phyloP scores from a whole-genome alignment of 2,888 invertebrate species.

The Chloroclystis v-ata region DNA sequence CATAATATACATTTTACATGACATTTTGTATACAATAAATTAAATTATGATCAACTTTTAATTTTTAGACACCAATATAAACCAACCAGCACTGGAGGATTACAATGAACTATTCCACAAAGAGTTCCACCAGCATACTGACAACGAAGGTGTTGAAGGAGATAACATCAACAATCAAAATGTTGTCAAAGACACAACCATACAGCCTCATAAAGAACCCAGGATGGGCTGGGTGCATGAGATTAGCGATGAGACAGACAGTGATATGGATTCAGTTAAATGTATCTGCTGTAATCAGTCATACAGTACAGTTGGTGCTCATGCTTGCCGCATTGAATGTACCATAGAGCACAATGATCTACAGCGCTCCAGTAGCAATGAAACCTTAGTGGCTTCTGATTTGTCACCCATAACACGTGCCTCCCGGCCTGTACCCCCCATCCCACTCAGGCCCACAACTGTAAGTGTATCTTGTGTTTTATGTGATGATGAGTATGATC shows the following conservation, averaged over 20 bases:
- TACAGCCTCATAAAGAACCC: conserved; percentile 29
- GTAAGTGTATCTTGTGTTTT: conserved; percentile 63
- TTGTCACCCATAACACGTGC: conserved; percentile 36
- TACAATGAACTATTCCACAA: conserved; percentile 60
- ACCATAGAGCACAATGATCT: conserved; percentile 63
- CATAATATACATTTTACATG: too few relatives aligned
- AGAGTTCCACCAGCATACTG: conserved; percentile 64
- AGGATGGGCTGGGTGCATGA: conserved; percentile 38
- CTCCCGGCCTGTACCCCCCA: conserved; percentile 33
- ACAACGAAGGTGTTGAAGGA: conserved; percentile 51
- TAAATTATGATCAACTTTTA: too few relatives aligned
- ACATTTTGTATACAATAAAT: too few relatives aligned
- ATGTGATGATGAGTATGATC: conserved; percentile 63
- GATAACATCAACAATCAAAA: conserved; percentile 66
- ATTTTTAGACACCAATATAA: conserved; percentile 48
- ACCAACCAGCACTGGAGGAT: conserved; percentile 48
- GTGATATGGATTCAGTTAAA: conserved; percentile 69
- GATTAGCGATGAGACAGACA: conserved; percentile 70
- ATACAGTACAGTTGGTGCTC: conserved; percentile 57
- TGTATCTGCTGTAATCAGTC: conserved; percentile 67
- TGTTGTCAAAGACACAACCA: conserved; percentile 45
- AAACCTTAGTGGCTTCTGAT: conserved; percentile 66
- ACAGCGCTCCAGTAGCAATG: conserved; percentile 62
- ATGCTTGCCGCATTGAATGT: conserved; percentile 63
- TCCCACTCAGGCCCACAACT: conserved; percentile 33